phyloP scores from a whole-genome alignment of 2,113 vertebrate genomes.

The Ginglymostoma cirratum region DNA sequence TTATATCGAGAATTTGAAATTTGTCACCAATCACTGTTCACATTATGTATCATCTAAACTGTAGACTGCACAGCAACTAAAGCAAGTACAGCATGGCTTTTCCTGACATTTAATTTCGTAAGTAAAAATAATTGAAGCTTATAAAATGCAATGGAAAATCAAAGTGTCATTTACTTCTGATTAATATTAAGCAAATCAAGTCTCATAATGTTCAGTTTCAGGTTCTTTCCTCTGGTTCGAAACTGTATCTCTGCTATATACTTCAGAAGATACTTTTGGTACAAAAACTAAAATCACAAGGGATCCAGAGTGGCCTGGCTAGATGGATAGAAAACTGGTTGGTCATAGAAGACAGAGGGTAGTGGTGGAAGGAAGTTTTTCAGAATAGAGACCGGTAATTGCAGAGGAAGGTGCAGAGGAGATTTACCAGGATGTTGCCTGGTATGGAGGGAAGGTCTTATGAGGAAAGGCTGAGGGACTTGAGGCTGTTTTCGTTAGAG shows the following conservation, averaged over 20 bases:
- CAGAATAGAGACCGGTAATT: too few relatives aligned
- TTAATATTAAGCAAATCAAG: background rate
- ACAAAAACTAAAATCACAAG: too few relatives aligned
- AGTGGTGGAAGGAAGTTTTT: too few relatives aligned
- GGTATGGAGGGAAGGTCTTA: too few relatives aligned
- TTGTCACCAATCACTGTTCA: background rate
- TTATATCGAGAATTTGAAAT: background rate
- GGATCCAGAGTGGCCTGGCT: too few relatives aligned
- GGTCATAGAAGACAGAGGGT: too few relatives aligned
- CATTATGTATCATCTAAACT: background rate
- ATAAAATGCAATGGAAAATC: background rate
- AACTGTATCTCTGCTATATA: background rate
- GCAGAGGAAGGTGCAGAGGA: too few relatives aligned
- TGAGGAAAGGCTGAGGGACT: too few relatives aligned
- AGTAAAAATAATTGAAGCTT: background rate
- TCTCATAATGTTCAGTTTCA: background rate
- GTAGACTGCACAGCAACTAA: background rate
- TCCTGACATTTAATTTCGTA: background rate
- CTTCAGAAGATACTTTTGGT: background rate
- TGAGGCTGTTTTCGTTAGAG: too few relatives aligned
- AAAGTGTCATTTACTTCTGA: background rate
- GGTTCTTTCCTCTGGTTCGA: background rate
- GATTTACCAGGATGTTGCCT: too few relatives aligned
- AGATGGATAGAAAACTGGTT: too few relatives aligned
- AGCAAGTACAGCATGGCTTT: background rate